Percentiles rank a stretch among this genome's conserved stretches.
These are phyloP conservation scores for Mesocentrotus franciscanus DNA, from an alignment of 53 echinoderm and acorn worm species.

Conservation along the genomic window DNA sequence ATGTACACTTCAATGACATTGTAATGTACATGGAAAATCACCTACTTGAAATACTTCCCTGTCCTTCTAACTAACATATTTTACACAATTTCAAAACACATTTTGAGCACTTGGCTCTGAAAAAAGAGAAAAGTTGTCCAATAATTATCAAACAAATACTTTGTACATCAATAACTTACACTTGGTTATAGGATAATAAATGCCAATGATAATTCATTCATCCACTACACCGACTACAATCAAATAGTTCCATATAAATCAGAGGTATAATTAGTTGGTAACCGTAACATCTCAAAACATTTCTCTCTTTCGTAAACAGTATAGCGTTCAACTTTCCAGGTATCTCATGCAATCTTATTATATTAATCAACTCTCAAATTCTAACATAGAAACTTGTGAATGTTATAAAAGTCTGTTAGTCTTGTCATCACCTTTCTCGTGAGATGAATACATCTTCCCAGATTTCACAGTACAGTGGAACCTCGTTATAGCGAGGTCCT, in stretches of 20 bases:
- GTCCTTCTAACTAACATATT: not conserved
- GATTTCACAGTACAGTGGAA: not conserved
- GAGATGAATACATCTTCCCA: not conserved
- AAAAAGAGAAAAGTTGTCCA: conserved; percentile 15
- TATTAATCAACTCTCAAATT: not conserved
- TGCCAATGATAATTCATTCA: not conserved
- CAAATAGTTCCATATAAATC: conserved; percentile 19
- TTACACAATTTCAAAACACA: not conserved
- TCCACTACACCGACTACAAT: not conserved
- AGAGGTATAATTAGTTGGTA: conserved; percentile 22
- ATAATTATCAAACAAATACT: conserved; percentile 24
- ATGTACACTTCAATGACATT: not conserved
- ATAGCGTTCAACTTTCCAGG: not conserved
- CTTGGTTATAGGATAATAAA: not conserved
- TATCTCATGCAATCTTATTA: not conserved
- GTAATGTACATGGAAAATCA: not conserved
- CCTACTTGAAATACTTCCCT: not conserved
- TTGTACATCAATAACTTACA: conserved; percentile 42
- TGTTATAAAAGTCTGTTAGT: not conserved
- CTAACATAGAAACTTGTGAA: not conserved
- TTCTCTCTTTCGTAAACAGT: not conserved
- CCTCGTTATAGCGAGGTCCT: not conserved
- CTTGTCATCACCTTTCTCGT: not conserved
- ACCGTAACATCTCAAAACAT: not conserved
- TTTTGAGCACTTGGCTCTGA: not conserved